Percentiles rank a stretch among this genome's conserved stretches.
Conservation (phyloP, 2,113 vertebrate genomes). For the Lampris incognitus region DNA sequence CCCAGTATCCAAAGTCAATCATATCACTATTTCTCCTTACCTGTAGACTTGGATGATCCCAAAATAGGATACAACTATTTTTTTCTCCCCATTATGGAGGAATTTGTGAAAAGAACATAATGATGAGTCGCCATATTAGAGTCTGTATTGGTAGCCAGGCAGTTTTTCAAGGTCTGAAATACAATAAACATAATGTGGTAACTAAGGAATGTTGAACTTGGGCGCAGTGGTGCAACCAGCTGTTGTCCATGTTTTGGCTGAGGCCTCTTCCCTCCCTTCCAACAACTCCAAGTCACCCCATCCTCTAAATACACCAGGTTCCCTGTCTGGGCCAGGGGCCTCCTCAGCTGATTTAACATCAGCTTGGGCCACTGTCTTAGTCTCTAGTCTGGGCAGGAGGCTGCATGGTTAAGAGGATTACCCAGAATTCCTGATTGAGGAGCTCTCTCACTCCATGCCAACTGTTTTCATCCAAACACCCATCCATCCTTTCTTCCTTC, state of each 20-base stretch:
- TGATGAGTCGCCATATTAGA: no score
- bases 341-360: constrained; percentile 76
- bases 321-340: constrained; percentile 44
- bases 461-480: constrained; percentile 74
- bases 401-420: constrained; percentile 80
- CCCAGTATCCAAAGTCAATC: no score
- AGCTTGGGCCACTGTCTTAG: constrained; percentile 73
- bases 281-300: constrained; percentile 9
- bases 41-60: no score
- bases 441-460: constrained; percentile 74
- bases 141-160: no score
- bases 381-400: constrained; percentile 73
- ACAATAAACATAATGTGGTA: no score
- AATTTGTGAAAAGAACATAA: no score
- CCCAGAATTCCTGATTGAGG: constrained; percentile 77
- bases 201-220: no score
- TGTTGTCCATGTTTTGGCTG: neutral
- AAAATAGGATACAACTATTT: no score
- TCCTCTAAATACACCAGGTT: constrained; percentile 27
- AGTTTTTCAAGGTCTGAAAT: no score
- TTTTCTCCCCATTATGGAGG: no score
- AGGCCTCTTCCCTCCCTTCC: constrained; percentile 32
- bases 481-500: constrained; percentile 63
- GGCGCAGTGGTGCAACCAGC: no score
- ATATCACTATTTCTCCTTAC: no score